phyloP scores from a whole-genome alignment of 2,888 invertebrate species.

The Lottia scabra region DNA sequence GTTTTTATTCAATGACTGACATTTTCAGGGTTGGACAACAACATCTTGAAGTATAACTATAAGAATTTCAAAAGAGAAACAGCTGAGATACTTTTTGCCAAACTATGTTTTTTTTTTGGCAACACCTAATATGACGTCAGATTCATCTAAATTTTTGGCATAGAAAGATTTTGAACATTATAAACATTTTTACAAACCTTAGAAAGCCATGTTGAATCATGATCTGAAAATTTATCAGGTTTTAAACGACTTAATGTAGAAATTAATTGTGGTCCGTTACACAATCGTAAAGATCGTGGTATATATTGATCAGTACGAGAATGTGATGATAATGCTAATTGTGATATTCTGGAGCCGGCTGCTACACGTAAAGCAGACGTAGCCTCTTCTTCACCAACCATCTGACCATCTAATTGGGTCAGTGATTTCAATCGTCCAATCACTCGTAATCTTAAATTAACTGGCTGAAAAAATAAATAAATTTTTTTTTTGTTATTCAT shows the following conservation, averaged over 20 bases:
- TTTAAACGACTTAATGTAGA: constrained; percentile 51
- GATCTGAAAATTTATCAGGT: constrained; percentile 57
- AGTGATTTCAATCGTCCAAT: constrained; percentile 65
- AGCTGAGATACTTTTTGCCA: too few species aligned
- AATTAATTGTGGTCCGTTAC: constrained; percentile 50
- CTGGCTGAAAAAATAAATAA: constrained; percentile 49
- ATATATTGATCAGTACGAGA: constrained; percentile 54
- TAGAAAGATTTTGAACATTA: too few species aligned
- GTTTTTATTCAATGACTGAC: too few species aligned
- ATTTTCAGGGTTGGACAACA: too few species aligned
- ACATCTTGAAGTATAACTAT: too few species aligned
- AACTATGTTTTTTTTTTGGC: too few species aligned
- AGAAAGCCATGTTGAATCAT: constrained; percentile 60
- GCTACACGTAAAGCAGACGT: constrained; percentile 60
- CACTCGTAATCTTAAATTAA: constrained; percentile 58
- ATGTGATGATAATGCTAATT: constrained; percentile 60
- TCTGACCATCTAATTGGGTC: constrained; percentile 54
- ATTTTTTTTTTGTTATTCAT: too few species aligned
- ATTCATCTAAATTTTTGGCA: too few species aligned
- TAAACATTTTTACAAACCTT: constrained; percentile 53
- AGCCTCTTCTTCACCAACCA: constrained; percentile 62
- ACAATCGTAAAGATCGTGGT: constrained; percentile 60
- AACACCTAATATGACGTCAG: too few species aligned
- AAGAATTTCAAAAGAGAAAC: too few species aligned
- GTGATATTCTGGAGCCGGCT: constrained; percentile 65